A percentile compares a stretch with the other conserved stretches of the same genome.
phyloP scores from a whole-genome alignment of 2,797 vertebrate genomes.

The Leptoclinus maculatus region DNA sequence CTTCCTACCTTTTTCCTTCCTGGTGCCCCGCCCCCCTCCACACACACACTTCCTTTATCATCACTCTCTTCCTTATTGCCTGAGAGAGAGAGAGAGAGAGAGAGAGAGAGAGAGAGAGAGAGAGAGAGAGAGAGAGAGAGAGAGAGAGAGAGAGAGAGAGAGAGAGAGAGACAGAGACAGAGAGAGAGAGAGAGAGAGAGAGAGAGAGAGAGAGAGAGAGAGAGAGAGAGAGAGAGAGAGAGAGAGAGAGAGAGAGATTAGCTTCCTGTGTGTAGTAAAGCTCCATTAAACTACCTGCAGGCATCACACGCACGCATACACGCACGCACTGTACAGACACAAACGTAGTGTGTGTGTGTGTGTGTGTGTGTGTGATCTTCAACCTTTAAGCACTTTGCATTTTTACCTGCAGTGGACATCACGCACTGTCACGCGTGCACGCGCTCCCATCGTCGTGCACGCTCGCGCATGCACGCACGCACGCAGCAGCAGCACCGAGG shows the following conservation, averaged over 20 bases:
- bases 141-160: slow-evolving; percentile 41
- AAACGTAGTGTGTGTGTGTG: slow-evolving; percentile 7
- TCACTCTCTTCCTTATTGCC: slow-evolving; percentile 22
- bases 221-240: slow-evolving; percentile 30
- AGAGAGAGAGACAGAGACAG: slow-evolving; percentile 43
- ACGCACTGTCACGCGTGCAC: slow-evolving; percentile 36
- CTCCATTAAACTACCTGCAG: slow-evolving; percentile 57
- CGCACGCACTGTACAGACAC: not conserved
- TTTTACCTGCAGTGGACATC: slow-evolving; percentile 73
- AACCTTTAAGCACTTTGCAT: slow-evolving; percentile 52
- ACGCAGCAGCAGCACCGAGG: slow-evolving; percentile 58
- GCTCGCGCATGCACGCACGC: slow-evolving; percentile 18
- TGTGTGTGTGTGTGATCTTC: slow-evolving; percentile 41
- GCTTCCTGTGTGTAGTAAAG: slow-evolving; percentile 52
- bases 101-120: slow-evolving; percentile 44
- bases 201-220: slow-evolving; percentile 29
- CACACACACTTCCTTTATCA: slow-evolving; percentile 17
- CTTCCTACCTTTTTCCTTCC: slow-evolving; percentile 36
- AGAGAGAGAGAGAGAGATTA: slow-evolving; percentile 39
- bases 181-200: slow-evolving; percentile 42
- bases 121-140: slow-evolving; percentile 44
- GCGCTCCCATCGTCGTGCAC: not conserved
- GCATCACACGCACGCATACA: not conserved
- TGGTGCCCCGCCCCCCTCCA: slow-evolving; percentile 24
- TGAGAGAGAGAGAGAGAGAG: slow-evolving; percentile 32